Percentiles rank a stretch among this genome's conserved stretches.
phyloP scores from a whole-genome alignment of 2,797 vertebrate species.

The Ptychobarbus kaznakovi region DNA sequence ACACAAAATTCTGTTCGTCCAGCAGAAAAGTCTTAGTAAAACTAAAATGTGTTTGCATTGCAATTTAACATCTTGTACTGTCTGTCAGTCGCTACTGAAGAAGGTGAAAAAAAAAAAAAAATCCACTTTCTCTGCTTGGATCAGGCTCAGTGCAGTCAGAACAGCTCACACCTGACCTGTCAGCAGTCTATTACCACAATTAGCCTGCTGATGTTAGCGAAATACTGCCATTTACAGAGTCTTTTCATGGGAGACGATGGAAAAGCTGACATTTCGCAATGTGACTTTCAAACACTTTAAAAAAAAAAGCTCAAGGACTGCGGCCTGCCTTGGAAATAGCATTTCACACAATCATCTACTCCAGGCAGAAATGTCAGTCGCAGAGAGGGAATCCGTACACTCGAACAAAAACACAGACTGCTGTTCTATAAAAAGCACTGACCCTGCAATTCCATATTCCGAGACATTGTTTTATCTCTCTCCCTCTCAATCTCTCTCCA shows the following conservation, averaged over 20 bases:
- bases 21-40: slow-evolving; percentile 58
- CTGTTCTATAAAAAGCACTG: slow-evolving; percentile 61
- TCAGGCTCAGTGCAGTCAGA: slow-evolving; percentile 58
- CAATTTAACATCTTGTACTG: slow-evolving; percentile 55
- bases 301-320: slow-evolving; percentile 59
- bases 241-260: slow-evolving; percentile 58
- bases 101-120: background rate
- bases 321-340: slow-evolving; percentile 65
- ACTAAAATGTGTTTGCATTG: slow-evolving; percentile 61
- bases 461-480: slow-evolving; percentile 58
- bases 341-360: slow-evolving; percentile 65
- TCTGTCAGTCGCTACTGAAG: slow-evolving; percentile 51
- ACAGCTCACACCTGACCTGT: slow-evolving; percentile 63
- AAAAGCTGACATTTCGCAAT: slow-evolving; percentile 65
- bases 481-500: slow-evolving; percentile 51
- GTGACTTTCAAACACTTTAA: slow-evolving; percentile 62
- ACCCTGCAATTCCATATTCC: slow-evolving; percentile 61
- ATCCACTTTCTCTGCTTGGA: slow-evolving; percentile 52
- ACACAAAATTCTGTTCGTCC: slow-evolving; percentile 47
- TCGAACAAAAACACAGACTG: slow-evolving; percentile 56
- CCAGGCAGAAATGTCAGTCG: slow-evolving; percentile 66
- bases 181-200: slow-evolving; percentile 67
- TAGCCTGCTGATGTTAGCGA: slow-evolving; percentile 66
- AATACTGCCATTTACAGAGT: slow-evolving; percentile 65
- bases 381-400: slow-evolving; percentile 58